Evolutionary conservation across 1,140 invertebrate genomes (phyloP), one percentile per base, ranked within the genome.

Genomic region (Pissodes strobi): DNA sequence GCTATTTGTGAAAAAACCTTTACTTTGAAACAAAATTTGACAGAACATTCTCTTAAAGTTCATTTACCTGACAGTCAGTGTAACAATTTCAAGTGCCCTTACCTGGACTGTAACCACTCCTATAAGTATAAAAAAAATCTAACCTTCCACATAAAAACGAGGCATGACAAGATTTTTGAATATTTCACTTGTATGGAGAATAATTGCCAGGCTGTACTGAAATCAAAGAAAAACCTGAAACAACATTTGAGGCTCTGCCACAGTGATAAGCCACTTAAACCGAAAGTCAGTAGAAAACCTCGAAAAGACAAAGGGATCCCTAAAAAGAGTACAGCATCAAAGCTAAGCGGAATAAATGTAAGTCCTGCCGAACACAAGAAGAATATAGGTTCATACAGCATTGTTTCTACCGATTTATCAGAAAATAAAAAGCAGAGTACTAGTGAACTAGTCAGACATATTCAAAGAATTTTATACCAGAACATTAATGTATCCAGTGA

Each of bases 101-200:
- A 55, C 10, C 12, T 64, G 10, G 39, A 64, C 10, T 64, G 61
- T 17, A 56, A 46, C 1, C 21, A 23, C 1, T 48, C 41, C 2
- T 64, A 64, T 15, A 55, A 64, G 17, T 64, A 64, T 21, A 64
- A 56, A 21, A 56, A 48, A 9, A 64, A 64, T 22, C 52, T 64
- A 3, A 22, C 2, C 3, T 2, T 25, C 10, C 61, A 64, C 43
- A 56, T 56, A 15, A 64, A 48, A 37, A 55, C 38, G 10, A 56
- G 13, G 34, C 61, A 64, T 56, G 41, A 64, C 13, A 64, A 64
- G 22, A 34, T 64, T 37, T 34, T 37, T 17, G 21, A 56, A 3
- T 19, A 30, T 10, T n/a, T 34, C 8, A 37, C 15, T 1, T 64
- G 61, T 56, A 19, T 49, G 1, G 8, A 43, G n/a, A 15, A 55